Conservation (phyloP, 2,797 vertebrate species). For the Rhinatrema bivittatum region DNA sequence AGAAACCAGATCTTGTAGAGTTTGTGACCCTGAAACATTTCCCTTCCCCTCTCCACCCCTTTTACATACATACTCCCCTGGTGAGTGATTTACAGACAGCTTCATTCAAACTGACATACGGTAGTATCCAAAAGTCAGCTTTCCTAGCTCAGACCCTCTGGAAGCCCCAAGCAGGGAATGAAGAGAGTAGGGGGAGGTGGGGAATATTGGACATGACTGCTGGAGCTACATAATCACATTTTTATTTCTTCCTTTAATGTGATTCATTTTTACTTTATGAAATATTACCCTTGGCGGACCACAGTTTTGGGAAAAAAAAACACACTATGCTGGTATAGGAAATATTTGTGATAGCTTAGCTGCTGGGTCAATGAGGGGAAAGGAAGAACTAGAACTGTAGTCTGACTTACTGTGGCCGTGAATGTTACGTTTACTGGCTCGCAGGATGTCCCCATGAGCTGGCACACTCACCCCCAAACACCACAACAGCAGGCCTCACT, state of each 20-base stretch:
- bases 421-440: no score
- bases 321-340: constrained; percentile 14
- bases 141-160: constrained; percentile 19
- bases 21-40: no score
- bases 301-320: constrained; percentile 26
- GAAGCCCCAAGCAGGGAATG: constrained; percentile 2
- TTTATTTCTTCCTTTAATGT: constrained; percentile 11
- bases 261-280: constrained; percentile 38
- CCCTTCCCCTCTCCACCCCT: background rate
- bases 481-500: no score
- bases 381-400: background rate
- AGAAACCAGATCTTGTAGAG: background rate
- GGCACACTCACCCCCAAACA: no score
- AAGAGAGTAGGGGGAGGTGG: no score
- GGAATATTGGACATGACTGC: constrained; percentile 14
- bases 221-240: constrained; percentile 26
- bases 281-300: constrained; percentile 14
- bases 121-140: constrained; percentile 19
- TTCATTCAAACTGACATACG: constrained; percentile 3
- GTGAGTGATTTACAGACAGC: background rate
- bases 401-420: fast-evolving
- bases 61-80: background rate
- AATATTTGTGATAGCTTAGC: constrained; percentile 33
- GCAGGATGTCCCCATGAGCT: no score
- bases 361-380: background rate